Conservation (phyloP, 2,888 invertebrate genomes). For the Ashinkailepas kermadecensis region DNA sequence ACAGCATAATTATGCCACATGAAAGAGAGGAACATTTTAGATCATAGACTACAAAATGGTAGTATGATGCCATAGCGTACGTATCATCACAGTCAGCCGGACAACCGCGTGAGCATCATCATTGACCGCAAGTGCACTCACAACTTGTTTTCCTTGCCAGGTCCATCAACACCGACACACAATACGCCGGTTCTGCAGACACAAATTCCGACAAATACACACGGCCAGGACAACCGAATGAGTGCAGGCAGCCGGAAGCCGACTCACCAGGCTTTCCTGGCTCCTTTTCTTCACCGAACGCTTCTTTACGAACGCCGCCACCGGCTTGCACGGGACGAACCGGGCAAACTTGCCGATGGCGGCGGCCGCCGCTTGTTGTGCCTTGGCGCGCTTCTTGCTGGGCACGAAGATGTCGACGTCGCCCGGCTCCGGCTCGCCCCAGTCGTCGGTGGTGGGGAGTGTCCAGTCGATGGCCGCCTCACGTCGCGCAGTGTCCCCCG, state of each 20-base stretch:
- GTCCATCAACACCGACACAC: too few relatives aligned
- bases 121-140: too few relatives aligned
- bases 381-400: neutral
- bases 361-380: neutral
- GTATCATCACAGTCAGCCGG: too few relatives aligned
- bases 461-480: neutral
- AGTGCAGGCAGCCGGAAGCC: neutral
- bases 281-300: neutral
- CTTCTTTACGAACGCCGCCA: neutral
- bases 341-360: neutral
- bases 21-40: too few relatives aligned
- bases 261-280: neutral
- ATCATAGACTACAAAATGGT: too few relatives aligned
- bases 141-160: too few relatives aligned
- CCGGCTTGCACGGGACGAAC: neutral
- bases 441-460: neutral
- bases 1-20: too few relatives aligned
- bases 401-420: neutral
- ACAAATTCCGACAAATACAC: too few relatives aligned
- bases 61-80: too few relatives aligned
- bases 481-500: too few relatives aligned
- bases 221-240: neutral
- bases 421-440: neutral
- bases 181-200: too few relatives aligned
- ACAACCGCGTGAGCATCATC: too few relatives aligned